Percentiles rank a stretch among this genome's conserved stretches.
Evolutionary conservation across 2,797 vertebrate species (phyloP).

Genomic region (Lepus oiostolus): DNA sequence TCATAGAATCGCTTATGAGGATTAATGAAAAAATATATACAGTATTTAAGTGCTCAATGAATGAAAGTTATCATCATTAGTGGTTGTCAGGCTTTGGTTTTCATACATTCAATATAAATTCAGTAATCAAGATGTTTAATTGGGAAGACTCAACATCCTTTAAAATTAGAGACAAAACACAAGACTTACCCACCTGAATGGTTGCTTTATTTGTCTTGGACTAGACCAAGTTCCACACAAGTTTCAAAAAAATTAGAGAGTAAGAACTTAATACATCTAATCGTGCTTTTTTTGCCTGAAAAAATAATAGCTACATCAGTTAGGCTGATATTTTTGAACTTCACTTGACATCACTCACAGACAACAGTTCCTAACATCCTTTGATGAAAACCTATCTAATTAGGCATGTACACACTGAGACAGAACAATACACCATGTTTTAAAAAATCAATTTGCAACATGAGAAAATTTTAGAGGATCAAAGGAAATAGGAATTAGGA

Average conservation of each 20-base stretch:
- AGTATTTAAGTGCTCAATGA: neutral
- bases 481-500: slow-evolving; percentile 72
- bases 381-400: slow-evolving; percentile 13
- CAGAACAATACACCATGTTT: slow-evolving; percentile 52
- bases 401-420: slow-evolving; percentile 19
- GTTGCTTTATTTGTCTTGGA: slow-evolving; percentile 44
- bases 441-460: slow-evolving; percentile 62
- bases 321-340: slow-evolving; percentile 61
- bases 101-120: slow-evolving; percentile 24
- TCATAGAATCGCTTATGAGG: neutral
- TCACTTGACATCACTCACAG: slow-evolving; percentile 42
- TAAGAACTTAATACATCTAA: slow-evolving; percentile 22
- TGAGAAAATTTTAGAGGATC: slow-evolving; percentile 8
- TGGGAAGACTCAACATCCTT: slow-evolving; percentile 15
- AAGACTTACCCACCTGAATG: neutral
- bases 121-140: neutral
- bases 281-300: neutral
- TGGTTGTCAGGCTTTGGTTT: neutral
- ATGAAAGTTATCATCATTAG: neutral
- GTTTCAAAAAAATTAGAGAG: slow-evolving; percentile 24
- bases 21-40: neutral
- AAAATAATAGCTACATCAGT: neutral
- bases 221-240: slow-evolving; percentile 18
- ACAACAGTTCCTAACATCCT: slow-evolving; percentile 23
- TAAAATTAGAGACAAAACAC: slow-evolving; percentile 51